These are phyloP conservation scores for Euspilapteryx auroguttella DNA, from an alignment of 2,888 invertebrate genomes.

Conservation along the genomic window DNA sequence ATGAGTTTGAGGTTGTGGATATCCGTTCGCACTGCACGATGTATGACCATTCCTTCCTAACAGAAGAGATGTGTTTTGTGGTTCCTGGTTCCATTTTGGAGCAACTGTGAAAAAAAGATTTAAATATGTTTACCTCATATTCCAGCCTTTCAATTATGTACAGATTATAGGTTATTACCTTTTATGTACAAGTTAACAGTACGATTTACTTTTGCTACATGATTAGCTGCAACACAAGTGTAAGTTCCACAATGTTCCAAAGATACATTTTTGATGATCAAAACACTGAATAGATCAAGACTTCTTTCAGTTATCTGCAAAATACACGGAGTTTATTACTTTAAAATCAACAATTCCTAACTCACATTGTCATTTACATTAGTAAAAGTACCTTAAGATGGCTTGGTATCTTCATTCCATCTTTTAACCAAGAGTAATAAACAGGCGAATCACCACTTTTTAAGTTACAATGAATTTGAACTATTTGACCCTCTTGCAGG, in stretches of 20 bases:
- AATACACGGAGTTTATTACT: no score
- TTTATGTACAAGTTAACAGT: constrained; percentile 73
- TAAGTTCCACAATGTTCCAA: constrained; percentile 72
- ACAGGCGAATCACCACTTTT: constrained; percentile 73
- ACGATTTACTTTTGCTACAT: constrained; percentile 70
- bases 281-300: constrained; percentile 70
- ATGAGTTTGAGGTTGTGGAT: constrained; percentile 74
- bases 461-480: constrained; percentile 81
- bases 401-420: constrained; percentile 65
- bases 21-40: constrained; percentile 80
- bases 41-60: constrained; percentile 73
- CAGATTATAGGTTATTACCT: no score
- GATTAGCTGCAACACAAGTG: constrained; percentile 73
- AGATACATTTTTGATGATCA: constrained; percentile 73
- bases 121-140: constrained; percentile 1
- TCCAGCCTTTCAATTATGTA: background rate
- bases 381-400: constrained; percentile 70
- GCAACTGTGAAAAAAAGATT: constrained; percentile 58
- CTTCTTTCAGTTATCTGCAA: constrained; percentile 66
- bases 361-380: no score
- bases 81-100: constrained; percentile 76
- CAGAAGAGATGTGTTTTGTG: constrained; percentile 72
- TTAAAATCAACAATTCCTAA: no score
- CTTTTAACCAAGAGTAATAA: constrained; percentile 71
- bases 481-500: constrained; percentile 80